Conservation (phyloP, 2,113 vertebrate genomes). For the Porphyrio hochstetteri region DNA sequence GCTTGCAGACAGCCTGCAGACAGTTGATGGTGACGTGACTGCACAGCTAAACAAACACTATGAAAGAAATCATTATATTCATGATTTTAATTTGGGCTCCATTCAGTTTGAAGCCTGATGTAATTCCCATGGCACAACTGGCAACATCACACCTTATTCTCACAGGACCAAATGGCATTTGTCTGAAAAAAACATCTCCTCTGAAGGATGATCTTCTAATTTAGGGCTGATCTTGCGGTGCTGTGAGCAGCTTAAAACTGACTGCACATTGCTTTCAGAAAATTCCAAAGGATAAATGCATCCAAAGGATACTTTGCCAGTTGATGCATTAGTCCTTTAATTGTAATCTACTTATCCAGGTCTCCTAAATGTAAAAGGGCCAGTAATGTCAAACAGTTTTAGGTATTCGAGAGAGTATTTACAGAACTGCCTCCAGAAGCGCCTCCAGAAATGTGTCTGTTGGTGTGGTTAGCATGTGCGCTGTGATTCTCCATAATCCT, state of each 20-base stretch:
- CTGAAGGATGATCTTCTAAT: neutral
- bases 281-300: neutral
- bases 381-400: neutral
- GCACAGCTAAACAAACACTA: neutral
- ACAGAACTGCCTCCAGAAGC: neutral
- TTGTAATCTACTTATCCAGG: neutral
- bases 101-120: neutral
- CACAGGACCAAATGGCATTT: neutral
- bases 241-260: neutral
- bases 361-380: neutral
- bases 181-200: neutral
- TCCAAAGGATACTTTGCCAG: neutral
- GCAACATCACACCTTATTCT: slow-evolving; percentile 34
- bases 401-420: neutral
- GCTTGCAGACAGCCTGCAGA: neutral
- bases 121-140: neutral
- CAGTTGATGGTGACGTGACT: neutral
- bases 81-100: neutral
- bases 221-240: neutral
- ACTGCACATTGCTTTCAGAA: neutral
- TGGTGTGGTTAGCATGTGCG: accelerated
- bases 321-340: neutral
- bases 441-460: neutral
- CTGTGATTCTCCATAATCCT: neutral
- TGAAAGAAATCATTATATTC: slow-evolving; percentile 51